Base-by-base conservation (phyloP, 2,888 invertebrate genomes). In the Dicyrtomina minuta region DNA sequence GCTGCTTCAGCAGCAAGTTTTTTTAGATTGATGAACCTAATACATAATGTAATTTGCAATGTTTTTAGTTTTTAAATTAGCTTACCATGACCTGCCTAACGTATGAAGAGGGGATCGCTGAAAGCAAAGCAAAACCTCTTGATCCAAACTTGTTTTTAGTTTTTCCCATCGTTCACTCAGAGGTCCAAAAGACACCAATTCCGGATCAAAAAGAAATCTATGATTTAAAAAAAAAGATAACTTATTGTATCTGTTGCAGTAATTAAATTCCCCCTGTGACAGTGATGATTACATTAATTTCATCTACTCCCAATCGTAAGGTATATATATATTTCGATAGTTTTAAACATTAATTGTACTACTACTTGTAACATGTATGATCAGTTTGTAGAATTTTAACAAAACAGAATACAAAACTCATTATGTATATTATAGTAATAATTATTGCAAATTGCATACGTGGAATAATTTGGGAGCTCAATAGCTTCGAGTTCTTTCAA, bases 401-500 rank as follows among this genome's bases (percentile, higher is more conserved):
- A n/a, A n/a, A n/a, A n/a, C n/a, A n/a, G n/a, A n/a, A n/a, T n/a
- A n/a, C n/a, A n/a, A n/a, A n/a, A n/a, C n/a, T n/a, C n/a, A n/a
- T n/a, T n/a, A n/a, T n/a, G n/a, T n/a, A n/a, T n/a, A n/a, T n/a
- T n/a, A n/a, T n/a, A n/a, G n/a, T n/a, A n/a, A n/a, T n/a, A n/a
- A n/a, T n/a, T n/a, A n/a, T n/a, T n/a, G n/a, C n/a, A n/a, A n/a
- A n/a, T n/a, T n/a, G n/a, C 66, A 13, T 66, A 74, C 76, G 71
- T 72, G 22, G 74, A 72, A 68, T 73, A 76, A 43, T 76, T 72
- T 1, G 76, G 76, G 1, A 76, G 69, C 33, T 73, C 66, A 39
- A 73, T 59, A 13, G 53, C 64, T 53, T 71, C 44, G 20, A 73
- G 60, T 51, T 76, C 74, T 2, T 33, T 41, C 13, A 70, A 44